A percentile compares a stretch with the other conserved stretches of the same genome.
Conservation (phyloP, 1,140 invertebrate genomes). For the Telenomus remus region DNA sequence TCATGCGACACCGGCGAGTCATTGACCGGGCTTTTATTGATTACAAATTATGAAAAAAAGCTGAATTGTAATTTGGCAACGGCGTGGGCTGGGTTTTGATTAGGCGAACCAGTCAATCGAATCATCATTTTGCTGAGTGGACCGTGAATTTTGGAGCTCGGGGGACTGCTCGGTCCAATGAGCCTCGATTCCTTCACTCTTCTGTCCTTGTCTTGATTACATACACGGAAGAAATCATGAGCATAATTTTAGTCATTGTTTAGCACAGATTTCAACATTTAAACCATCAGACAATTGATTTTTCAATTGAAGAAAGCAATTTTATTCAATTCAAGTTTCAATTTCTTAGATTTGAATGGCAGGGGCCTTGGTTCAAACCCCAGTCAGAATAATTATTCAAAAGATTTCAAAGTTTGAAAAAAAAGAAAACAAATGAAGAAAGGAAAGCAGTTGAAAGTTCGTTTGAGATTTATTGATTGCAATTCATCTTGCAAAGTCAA, state of each 20-base stretch:
- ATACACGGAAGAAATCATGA: constrained; percentile 30
- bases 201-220: constrained; percentile 17
- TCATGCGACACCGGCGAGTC: constrained; percentile 7
- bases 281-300: no score
- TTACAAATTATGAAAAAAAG: constrained; percentile 45
- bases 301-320: no score
- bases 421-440: no score
- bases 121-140: constrained; percentile 52
- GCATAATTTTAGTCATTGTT: constrained; percentile 31
- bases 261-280: background rate
- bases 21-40: constrained; percentile 37
- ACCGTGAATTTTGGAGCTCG: constrained; percentile 54
- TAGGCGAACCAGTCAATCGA: constrained; percentile 34
- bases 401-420: no score
- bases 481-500: no score
- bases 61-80: constrained; percentile 30
- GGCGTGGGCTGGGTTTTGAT: constrained; percentile 18
- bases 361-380: no score
- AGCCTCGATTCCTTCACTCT: constrained; percentile 16
- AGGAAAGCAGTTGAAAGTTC: background rate
- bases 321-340: no score
- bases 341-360: no score
- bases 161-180: constrained; percentile 42
- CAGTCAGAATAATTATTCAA: no score
- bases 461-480: background rate